Base-by-base conservation (phyloP, 2,888 invertebrate species). In the Orthosia incerta region DNA sequence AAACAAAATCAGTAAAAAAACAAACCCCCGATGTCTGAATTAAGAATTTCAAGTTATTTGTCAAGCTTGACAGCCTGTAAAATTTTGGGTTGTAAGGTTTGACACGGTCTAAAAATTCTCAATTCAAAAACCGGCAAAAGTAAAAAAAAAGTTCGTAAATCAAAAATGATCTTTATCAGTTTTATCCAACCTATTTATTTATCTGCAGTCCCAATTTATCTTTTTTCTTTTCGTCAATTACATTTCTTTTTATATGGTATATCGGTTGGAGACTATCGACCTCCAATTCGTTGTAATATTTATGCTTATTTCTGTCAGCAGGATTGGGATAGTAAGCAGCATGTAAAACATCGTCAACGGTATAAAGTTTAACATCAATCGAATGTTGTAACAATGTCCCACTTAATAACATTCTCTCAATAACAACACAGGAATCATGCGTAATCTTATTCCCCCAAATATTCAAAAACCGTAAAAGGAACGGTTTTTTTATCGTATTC, bases 401-500 rank as follows among this genome's bases (percentile, higher is more conserved):
- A 76, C 94, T 94, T 0, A 86, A 1, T 4, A 96, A 64, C 96
- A 96, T 95, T 73, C 96, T 88, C 9, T 94, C 87, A 0, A 96
- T 93, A 0, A 95, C 90, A 11, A 84, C 87, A 70, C 95, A 96
- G 0, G 97, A 95, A 31, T 91, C 86, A 74, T 96, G 94, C 0
- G 90, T 91, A 15, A 96, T 86, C 86, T 90, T 85, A 74, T 96
- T 96, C 0, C 96, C 96, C 93, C 94, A 96, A 20, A 96, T 92
- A 51, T 95, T 95, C 9, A 96, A 87, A 82, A 95, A 95, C 50
- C 94, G 87, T 55, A 95, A 73, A 81, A 86, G 93, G 61, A 85
- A 91, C 13, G 94, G 94, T 85, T 97, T 97, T 84, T 97, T 97
- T 2, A 97, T 81, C 0, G 97, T 95, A 79, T 97, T 95, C 59